Percentiles rank a stretch among this genome's conserved stretches.
Conservation (phyloP, 2,113 vertebrate genomes). For the Neolamprologus hecqui region DNA sequence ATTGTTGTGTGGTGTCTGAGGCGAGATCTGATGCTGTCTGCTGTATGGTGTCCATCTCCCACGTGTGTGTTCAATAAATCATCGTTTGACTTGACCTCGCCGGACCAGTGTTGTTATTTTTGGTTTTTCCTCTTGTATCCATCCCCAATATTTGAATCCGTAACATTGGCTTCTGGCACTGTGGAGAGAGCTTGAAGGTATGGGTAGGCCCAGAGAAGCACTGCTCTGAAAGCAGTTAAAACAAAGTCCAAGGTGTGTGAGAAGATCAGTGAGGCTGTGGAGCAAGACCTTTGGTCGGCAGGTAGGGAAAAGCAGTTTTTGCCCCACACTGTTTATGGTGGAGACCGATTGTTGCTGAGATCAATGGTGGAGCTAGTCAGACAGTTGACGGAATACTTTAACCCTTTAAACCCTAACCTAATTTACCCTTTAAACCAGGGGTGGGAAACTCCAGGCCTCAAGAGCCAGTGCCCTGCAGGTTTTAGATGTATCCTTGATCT, state of each 20-base stretch:
- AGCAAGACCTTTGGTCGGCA: neutral
- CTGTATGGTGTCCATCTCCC: too few species aligned
- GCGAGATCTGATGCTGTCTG: too few species aligned
- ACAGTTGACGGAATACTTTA: neutral
- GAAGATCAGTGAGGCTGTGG: neutral
- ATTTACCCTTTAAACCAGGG: neutral
- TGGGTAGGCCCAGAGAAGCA: accelerated
- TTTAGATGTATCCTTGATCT: neutral
- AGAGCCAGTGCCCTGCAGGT: neutral
- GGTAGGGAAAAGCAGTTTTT: neutral
- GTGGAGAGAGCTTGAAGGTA: neutral
- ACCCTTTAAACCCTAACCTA: neutral
- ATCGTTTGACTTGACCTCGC: too few species aligned
- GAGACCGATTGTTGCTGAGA: neutral
- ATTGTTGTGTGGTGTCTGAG: too few species aligned
- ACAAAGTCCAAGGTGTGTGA: neutral
- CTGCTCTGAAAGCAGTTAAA: neutral
- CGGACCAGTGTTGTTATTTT: too few species aligned
- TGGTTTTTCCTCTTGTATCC: too few species aligned
- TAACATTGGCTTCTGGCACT: neutral
- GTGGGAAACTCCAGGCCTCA: neutral
- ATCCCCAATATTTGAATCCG: too few species aligned
- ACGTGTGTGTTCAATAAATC: too few species aligned
- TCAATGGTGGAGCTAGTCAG: neutral
- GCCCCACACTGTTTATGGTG: neutral